phyloP scores from a whole-genome alignment of 2,888 invertebrate genomes.

The Nebria salina region DNA sequence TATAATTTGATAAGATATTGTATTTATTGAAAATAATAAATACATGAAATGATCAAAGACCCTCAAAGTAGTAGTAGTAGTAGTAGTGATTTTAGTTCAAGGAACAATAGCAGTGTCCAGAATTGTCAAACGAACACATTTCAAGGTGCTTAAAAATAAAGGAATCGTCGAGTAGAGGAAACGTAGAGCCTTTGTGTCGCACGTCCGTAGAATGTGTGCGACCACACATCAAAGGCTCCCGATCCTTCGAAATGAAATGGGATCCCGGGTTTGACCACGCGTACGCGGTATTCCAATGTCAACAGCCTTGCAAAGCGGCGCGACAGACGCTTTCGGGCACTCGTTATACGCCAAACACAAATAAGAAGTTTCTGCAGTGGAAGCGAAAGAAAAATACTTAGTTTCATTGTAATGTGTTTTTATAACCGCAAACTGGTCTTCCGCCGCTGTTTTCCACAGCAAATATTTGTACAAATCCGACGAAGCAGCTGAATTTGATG shows the following conservation, averaged over 20 bases:
- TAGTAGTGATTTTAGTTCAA: too few species aligned
- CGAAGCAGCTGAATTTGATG: slow-evolving; percentile 45
- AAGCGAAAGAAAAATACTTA: slow-evolving; percentile 40
- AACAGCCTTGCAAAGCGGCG: slow-evolving; percentile 16
- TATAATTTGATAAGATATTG: too few species aligned
- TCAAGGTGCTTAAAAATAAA: not conserved
- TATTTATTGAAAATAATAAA: too few species aligned
- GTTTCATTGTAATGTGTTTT: slow-evolving; percentile 46
- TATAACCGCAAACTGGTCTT: slow-evolving; percentile 37
- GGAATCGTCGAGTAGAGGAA: not conserved
- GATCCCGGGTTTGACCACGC: not conserved
- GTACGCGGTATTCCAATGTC: slow-evolving; percentile 29
- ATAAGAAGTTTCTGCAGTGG: slow-evolving; percentile 36
- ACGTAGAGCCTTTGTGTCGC: not conserved
- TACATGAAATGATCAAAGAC: too few species aligned
- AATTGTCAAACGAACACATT: too few species aligned
- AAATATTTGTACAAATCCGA: slow-evolving; percentile 46
- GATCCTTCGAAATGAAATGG: slow-evolving; percentile 25
- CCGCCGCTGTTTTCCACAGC: slow-evolving; percentile 13
- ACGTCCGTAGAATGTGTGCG: slow-evolving; percentile 15
- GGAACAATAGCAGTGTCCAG: too few species aligned
- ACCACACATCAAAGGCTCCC: slow-evolving; percentile 23
- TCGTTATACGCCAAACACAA: slow-evolving; percentile 40
- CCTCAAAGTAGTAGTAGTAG: too few species aligned
- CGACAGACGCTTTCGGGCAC: slow-evolving; percentile 6